phyloP scores from a whole-genome alignment of 1,140 invertebrate genomes.

The Meloidogyne chitwoodi region DNA sequence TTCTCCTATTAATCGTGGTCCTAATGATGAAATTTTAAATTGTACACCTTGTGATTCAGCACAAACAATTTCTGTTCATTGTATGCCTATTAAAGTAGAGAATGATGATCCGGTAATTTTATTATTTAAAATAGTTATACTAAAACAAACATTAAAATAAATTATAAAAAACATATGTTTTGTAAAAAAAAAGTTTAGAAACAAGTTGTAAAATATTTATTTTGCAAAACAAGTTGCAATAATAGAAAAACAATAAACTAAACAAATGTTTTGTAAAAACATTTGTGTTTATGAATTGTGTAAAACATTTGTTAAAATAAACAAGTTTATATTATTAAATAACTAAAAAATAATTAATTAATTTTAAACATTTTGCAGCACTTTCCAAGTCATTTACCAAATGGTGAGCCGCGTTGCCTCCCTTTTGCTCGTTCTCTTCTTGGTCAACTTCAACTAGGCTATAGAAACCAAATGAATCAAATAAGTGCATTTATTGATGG shows the following conservation, averaged over 20 bases:
- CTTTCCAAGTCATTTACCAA: slow-evolving; percentile 44
- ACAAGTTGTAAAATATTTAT: not conserved
- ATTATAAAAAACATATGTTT: not conserved
- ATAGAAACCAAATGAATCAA: slow-evolving; percentile 63
- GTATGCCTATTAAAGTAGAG: slow-evolving; percentile 66
- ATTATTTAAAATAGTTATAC: no score
- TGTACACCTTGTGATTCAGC: slow-evolving; percentile 51
- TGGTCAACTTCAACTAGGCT: slow-evolving; percentile 73
- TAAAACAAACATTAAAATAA: not conserved
- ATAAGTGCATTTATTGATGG: slow-evolving; percentile 79
- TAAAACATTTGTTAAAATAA: no score
- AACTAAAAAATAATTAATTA: not conserved
- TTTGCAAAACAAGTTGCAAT: no score
- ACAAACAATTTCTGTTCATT: slow-evolving; percentile 60
- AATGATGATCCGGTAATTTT: slow-evolving; percentile 62
- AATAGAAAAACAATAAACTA: not conserved
- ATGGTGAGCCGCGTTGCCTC: slow-evolving; percentile 67
- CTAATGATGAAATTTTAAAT: slow-evolving; percentile 51
- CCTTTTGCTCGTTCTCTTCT: slow-evolving; percentile 85
- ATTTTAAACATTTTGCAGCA: slow-evolving; percentile 17
- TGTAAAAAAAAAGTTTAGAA: not conserved
- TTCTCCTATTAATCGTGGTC: slow-evolving; percentile 47
- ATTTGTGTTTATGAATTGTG: not conserved
- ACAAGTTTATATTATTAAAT: no score
- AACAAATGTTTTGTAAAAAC: no score